Percentiles rank a stretch among this genome's conserved stretches.
phyloP scores from a whole-genome alignment of 2,888 invertebrate genomes.

The Prosapia bicincta region DNA sequence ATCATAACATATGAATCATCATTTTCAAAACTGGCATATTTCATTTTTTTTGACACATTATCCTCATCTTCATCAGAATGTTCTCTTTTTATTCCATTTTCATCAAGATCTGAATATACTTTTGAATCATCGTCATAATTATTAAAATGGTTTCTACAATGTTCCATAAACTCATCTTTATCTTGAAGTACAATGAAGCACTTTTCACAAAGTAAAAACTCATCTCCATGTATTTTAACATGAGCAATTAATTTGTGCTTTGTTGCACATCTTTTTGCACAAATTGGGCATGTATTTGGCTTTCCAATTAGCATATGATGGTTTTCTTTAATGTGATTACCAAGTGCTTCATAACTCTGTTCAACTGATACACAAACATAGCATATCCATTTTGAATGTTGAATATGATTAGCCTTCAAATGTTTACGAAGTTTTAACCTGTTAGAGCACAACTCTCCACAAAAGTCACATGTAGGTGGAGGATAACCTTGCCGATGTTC shows the following conservation, averaged over 20 bases:
- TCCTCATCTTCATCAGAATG: constrained; percentile 12
- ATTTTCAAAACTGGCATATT: constrained; percentile 8
- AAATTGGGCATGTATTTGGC: constrained; percentile 55
- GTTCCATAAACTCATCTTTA: constrained; percentile 50
- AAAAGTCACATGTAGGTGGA: constrained; percentile 56
- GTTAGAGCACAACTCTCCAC: constrained; percentile 55
- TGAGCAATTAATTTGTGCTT: constrained; percentile 59
- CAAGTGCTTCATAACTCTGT: constrained; percentile 54
- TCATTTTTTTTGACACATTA: constrained; percentile 1
- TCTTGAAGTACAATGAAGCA: constrained; percentile 56
- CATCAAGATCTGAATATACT: not conserved
- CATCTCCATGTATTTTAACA: constrained; percentile 55
- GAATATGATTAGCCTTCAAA: constrained; percentile 53
- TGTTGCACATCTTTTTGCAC: constrained; percentile 57
- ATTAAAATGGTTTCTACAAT: constrained; percentile 46
- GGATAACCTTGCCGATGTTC: constrained; percentile 50
- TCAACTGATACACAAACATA: constrained; percentile 56
- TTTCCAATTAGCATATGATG: constrained; percentile 51
- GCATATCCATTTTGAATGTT: constrained; percentile 55
- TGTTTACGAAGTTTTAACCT: constrained; percentile 59
- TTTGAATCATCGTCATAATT: constrained; percentile 16
- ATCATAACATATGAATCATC: not conserved
- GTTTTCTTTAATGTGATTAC: constrained; percentile 53
- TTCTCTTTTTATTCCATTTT: constrained; percentile 7
- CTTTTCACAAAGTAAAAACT: constrained; percentile 56